Base-by-base conservation (phyloP, 2,888 invertebrate genomes). In the Caenorhabditis drosophilae region DNA sequence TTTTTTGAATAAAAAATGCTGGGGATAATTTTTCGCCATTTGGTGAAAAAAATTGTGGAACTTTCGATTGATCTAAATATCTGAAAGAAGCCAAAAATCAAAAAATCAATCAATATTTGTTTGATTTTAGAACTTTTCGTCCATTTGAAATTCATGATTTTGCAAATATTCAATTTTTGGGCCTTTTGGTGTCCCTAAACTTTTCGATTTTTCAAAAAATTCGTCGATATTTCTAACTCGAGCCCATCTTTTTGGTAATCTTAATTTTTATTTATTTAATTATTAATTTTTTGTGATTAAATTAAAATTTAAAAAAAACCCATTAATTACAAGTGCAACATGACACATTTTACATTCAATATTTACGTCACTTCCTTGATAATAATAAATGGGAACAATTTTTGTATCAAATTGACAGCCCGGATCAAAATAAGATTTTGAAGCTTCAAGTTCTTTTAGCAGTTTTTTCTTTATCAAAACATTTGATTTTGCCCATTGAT, bases 161-260 rank as follows among this genome's bases (percentile, higher is more conserved):
- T 50, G 36, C 36, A 4, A 3, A 22, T n/a, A 23, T n/a, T 25
- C 52, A 20, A 51, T 36, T n/a, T 41, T 34, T 7, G 58, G 58
- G 2, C 51, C 50, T 26, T 51, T 38, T 26, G 27, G 22, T 0
- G 49, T 31, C 12, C 53, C 49, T 7, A 62, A 38, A 15, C 26
- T 25, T 7, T 49, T 20, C 6, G 36, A 42, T 2, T 62, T 63
- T 31, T 45, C 50, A 15, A 63, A 26, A 18, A 63, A 63, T 15
- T 49, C 27, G 16, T 53, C 27, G 31, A 63, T 63, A 16, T 26
- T 50, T 12, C 11, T 53, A 0, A 53, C 26, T 25, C 38, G 27
- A 2, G 49, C 63, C 63, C 63, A 63, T 23, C 49, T 35, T 36
- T 63, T 63, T 11, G 63, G 63, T 9, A 34, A 27, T 25, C 61